Percentiles rank a stretch among this genome's conserved stretches.
Evolutionary conservation across 2,797 vertebrate genomes (phyloP).

Genomic region (Ispidina lecontei): DNA sequence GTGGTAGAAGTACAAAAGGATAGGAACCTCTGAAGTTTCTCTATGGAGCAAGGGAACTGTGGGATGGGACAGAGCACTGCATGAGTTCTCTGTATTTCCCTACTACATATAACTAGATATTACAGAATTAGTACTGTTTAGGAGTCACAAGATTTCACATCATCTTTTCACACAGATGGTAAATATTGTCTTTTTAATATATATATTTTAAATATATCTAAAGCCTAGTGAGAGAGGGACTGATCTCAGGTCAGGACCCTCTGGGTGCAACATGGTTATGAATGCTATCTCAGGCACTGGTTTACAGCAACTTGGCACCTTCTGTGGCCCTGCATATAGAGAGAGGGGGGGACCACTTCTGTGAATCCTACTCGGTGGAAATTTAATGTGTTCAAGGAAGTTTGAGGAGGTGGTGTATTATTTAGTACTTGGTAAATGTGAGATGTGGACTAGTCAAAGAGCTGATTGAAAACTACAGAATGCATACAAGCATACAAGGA

Average conservation of each 20-base stretch:
- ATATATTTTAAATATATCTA: not conserved
- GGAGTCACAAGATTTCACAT: not conserved
- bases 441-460: not conserved
- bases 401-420: not conserved
- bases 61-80: not conserved
- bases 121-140: not conserved
- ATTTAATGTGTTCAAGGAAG: not conserved
- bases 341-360: not conserved
- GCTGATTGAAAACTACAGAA: not conserved
- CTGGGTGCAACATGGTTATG: not conserved
- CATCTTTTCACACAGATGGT: not conserved
- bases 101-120: not conserved
- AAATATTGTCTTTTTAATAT: not conserved
- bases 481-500: fast-evolving
- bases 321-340: not conserved
- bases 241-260: not conserved
- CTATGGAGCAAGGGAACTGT: not conserved
- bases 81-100: not conserved
- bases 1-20: not conserved
- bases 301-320: not conserved
- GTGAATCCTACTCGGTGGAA: not conserved
- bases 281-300: not conserved
- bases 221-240: not conserved
- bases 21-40: not conserved
- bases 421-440: not conserved